A percentile compares a stretch with the other conserved stretches of the same genome.
These are phyloP conservation scores for Conus canariensis DNA, from an alignment of 2,888 invertebrate species.

Conservation along the genomic window DNA sequence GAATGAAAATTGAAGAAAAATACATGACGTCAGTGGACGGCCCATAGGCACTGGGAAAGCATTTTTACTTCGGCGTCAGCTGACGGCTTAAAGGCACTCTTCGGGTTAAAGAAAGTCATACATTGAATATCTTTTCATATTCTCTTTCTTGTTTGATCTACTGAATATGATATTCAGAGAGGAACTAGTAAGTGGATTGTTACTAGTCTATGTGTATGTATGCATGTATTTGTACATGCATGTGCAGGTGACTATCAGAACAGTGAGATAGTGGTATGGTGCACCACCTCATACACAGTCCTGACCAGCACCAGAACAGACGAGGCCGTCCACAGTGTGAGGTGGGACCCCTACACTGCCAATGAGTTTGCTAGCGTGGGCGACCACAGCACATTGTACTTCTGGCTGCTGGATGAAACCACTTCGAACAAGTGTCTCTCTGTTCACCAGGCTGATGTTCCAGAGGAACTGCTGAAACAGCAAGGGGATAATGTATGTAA, in stretches of 20 bases:
- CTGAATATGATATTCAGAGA: too few relatives aligned
- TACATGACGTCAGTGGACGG: too few relatives aligned
- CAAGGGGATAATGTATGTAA: constrained; percentile 6
- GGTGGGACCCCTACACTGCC: constrained; percentile 76
- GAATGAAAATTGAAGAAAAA: too few relatives aligned
- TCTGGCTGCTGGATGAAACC: constrained; percentile 77
- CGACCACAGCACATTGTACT: constrained; percentile 68
- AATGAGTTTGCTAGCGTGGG: constrained; percentile 77
- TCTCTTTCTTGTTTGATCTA: too few relatives aligned
- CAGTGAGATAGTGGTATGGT: constrained; percentile 73
- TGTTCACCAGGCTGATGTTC: constrained; percentile 75
- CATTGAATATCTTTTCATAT: too few relatives aligned
- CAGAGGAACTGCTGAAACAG: constrained; percentile 65
- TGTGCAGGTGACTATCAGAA: constrained; percentile 75
- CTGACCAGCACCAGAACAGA: constrained; percentile 68
- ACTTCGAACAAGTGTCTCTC: constrained; percentile 62
- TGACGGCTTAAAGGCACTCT: too few relatives aligned
- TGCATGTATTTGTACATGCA: not conserved
- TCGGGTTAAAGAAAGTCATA: too few relatives aligned
- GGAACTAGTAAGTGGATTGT: too few relatives aligned
- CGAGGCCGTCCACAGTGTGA: constrained; percentile 71
- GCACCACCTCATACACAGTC: constrained; percentile 66
- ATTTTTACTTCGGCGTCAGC: too few relatives aligned
- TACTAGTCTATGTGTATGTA: not conserved
- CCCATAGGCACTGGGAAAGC: too few relatives aligned